A percentile compares a stretch with the other conserved stretches of the same genome.
Evolutionary conservation across 1,140 invertebrate species (phyloP).

Genomic region (Drosophila hydei): DNA sequence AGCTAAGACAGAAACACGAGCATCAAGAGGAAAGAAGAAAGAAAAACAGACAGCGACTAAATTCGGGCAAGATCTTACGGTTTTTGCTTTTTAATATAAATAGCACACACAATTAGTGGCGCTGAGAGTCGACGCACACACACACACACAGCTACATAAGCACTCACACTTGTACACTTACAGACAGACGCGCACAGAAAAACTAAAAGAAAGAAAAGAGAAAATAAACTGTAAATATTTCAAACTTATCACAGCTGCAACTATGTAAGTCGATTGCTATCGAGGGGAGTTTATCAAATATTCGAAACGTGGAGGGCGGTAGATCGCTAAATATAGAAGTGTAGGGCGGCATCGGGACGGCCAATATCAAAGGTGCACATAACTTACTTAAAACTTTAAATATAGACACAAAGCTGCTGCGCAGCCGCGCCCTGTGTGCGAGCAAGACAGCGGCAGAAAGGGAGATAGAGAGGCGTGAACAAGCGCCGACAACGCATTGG

Average conservation of each 20-base stretch:
- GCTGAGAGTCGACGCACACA: constrained; percentile 45
- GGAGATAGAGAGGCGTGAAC: constrained; percentile 21
- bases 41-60: constrained; percentile 38
- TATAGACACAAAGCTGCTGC: constrained; percentile 59
- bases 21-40: constrained; percentile 7
- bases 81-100: constrained; percentile 65
- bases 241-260: constrained; percentile 56
- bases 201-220: constrained; percentile 3
- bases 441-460: constrained; percentile 11
- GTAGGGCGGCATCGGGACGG: constrained; percentile 15
- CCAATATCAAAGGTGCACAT: constrained; percentile 48
- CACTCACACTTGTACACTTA: not conserved
- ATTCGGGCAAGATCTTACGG: constrained; percentile 60
- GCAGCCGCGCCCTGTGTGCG: constrained; percentile 63
- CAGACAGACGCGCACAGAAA: not conserved
- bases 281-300: constrained; percentile 44
- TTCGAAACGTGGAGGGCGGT: constrained; percentile 9
- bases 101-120: constrained; percentile 73
- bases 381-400: constrained; percentile 56
- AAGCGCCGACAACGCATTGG: constrained; percentile 42
- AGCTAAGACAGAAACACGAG: constrained; percentile 16
- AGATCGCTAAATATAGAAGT: constrained; percentile 38
- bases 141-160: too few relatives aligned
- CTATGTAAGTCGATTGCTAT: constrained; percentile 26
- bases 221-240: constrained; percentile 65